Conservation (phyloP, 1,140 invertebrate species). For the Neotoxoptera formosana region DNA sequence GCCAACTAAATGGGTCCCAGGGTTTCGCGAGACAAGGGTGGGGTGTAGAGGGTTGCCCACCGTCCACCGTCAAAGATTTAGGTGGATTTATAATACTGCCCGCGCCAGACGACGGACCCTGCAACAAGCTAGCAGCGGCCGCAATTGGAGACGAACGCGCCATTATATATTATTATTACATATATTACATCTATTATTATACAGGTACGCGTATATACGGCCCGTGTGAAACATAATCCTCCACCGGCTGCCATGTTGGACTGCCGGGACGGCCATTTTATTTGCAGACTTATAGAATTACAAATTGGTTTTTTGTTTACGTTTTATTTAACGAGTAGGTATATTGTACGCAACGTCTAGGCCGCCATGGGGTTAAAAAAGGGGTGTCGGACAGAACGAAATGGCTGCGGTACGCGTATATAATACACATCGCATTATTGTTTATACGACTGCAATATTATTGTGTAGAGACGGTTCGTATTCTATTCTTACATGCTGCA, state of each 20-base stretch:
- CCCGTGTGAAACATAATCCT: conserved; percentile 18
- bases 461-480: not conserved
- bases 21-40: not conserved
- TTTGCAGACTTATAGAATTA: conserved; percentile 35
- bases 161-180: conserved; percentile 1
- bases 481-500: not conserved
- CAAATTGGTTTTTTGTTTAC: not conserved
- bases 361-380: not conserved
- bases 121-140: not conserved
- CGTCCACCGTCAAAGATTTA: not conserved
- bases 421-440: not conserved
- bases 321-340: not conserved
- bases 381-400: not conserved
- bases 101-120: not conserved
- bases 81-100: not conserved
- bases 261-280: conserved; percentile 20
- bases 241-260: conserved; percentile 27
- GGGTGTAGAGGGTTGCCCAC: not conserved
- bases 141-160: conserved; percentile 20
- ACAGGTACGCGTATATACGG: too few species aligned
- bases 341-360: not conserved
- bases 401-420: not conserved
- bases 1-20: too few species aligned
- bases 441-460: not conserved
- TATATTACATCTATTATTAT: conserved; percentile 9